Evolutionary conservation across 2,113 vertebrate species (phyloP).

Genomic region (Pogonocichla stellata): DNA sequence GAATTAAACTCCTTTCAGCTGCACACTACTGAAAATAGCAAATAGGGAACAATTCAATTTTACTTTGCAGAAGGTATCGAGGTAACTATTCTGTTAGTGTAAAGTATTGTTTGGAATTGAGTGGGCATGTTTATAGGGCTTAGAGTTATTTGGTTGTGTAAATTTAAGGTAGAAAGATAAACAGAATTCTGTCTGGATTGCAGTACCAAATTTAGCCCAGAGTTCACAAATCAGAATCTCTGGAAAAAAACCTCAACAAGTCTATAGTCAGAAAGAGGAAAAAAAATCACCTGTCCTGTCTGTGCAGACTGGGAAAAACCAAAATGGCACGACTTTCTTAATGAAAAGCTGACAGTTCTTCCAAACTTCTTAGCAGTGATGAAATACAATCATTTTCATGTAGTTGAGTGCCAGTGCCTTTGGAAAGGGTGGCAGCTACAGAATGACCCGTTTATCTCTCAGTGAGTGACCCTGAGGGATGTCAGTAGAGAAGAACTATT

Average conservation of each 20-base stretch:
- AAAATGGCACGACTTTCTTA: background rate
- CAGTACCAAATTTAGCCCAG: background rate
- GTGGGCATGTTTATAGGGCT: background rate
- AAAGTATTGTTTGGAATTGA: background rate
- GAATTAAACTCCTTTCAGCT: background rate
- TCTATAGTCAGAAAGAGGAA: background rate
- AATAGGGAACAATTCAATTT: background rate
- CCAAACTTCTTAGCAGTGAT: background rate
- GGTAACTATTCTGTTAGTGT: background rate
- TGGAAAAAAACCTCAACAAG: rapidly evolving
- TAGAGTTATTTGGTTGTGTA: background rate
- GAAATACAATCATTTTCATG: background rate
- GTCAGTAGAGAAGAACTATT: background rate
- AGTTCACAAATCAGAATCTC: background rate
- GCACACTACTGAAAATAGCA: background rate
- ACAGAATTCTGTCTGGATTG: background rate
- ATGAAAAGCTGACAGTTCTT: background rate
- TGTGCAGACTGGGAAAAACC: background rate
- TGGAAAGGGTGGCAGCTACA: background rate
- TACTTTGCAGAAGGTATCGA: background rate
- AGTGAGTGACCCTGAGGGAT: background rate
- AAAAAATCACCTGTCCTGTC: background rate
- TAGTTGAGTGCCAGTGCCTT: background rate
- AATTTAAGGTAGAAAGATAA: background rate
- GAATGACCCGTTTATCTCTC: background rate